Conservation (phyloP, 2,888 invertebrate genomes). For the Adineta ricciae region DNA sequence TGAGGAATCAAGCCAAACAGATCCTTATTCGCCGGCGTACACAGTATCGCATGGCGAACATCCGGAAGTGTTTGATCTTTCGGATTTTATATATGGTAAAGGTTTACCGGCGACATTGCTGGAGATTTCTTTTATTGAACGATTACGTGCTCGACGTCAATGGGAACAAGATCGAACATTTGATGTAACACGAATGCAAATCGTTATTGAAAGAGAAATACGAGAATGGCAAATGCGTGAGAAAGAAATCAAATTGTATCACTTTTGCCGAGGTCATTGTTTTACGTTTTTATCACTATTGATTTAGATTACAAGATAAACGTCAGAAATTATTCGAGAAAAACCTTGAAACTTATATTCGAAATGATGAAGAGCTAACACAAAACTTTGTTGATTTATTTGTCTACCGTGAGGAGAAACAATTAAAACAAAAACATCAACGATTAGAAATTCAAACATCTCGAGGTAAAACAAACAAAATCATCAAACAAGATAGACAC, state of each 20-base stretch:
- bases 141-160: background rate
- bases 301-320: background rate
- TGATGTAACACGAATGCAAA: background rate
- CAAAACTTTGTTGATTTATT: background rate
- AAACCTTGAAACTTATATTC: background rate
- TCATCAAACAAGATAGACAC: background rate
- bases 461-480: background rate
- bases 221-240: background rate
- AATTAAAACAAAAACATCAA: background rate
- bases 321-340: background rate
- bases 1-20: background rate
- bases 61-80: background rate
- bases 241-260: background rate
- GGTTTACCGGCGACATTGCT: background rate
- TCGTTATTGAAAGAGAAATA: constrained; percentile 17
- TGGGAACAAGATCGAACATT: background rate
- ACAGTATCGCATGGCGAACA: background rate
- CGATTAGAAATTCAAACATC: background rate
- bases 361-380: background rate
- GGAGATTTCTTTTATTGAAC: constrained; percentile 11
- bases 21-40: background rate
- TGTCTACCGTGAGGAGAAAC: background rate
- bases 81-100: background rate
- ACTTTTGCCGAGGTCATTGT: background rate
- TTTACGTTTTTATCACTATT: background rate